Evolutionary conservation across 2,797 vertebrate genomes (phyloP), one percentile per base, ranked within the genome.

Genomic region (Eutrigla gurnardus): DNA sequence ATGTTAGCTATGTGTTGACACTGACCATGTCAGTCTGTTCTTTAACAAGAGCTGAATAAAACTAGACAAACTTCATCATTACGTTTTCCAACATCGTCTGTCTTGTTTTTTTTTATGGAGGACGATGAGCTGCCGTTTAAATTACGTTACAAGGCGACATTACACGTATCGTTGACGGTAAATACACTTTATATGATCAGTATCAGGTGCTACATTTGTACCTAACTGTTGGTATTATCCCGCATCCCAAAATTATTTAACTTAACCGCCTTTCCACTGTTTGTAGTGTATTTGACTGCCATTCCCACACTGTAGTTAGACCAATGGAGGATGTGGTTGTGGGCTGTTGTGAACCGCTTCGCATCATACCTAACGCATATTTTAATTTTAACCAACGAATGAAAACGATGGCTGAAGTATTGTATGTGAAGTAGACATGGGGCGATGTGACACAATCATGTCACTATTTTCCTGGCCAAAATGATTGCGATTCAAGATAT

Each of bases 1-100:
- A 59, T 12, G 58, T 60, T 60, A 15, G 6, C 54, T 70, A 9
- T 33, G 62, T 84, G 72, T 80, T 81, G 65, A 65, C 53, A 53
- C 25, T 43, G 25, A 5, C 17, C 52, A 17, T 43, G 15, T 70
- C 42, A 25, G 42, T 57, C 25, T 36, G 11, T 53, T 71, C 25
- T 49, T 7, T 18, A 17, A 13, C n/a, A n/a, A n/a, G 7, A 54
- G 62, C 9, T 1, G 47, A 53, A 33, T 53, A 12, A 13, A 53
- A 53, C 12, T 53, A 33, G 25, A 18, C 6, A 7, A 35, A 36
- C 50, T 32, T 2, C 3, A 13, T 52, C 5, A 14, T 5, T 39
- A 3, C 6, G 0, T 0, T 60, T 32, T 36, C 5, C 5, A 35
- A 13, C 25, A 4, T 13, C 6, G 3, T 7, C 4, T 17, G 6